These are phyloP conservation scores for Parnassius smintheus DNA, from an alignment of 2,888 invertebrate genomes.

Conservation along the genomic window DNA sequence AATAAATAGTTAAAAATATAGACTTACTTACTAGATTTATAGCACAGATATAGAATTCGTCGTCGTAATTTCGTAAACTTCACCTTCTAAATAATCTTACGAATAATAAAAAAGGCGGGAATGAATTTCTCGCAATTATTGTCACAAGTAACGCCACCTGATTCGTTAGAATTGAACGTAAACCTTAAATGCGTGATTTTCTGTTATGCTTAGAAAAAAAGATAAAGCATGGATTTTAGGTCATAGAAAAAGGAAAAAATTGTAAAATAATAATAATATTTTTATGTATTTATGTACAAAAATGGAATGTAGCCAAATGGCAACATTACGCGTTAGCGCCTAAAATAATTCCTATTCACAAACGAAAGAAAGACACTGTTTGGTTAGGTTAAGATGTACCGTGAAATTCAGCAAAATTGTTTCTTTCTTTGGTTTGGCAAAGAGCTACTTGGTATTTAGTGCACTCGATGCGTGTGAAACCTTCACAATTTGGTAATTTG, in stretches of 20 bases:
- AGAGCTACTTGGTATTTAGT: conserved; percentile 35
- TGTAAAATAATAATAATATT: conserved; percentile 19
- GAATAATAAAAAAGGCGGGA: too few relatives aligned
- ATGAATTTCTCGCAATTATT: too few relatives aligned
- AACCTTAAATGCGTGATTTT: conserved; percentile 25
- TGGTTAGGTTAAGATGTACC: not conserved
- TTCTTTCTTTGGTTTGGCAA: conserved; percentile 35
- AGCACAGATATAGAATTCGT: too few relatives aligned
- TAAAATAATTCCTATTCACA: conserved; percentile 1
- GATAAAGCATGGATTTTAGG: conserved; percentile 5
- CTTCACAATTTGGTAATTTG: conserved; percentile 34
- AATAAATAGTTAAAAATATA: too few relatives aligned
- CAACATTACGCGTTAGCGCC: conserved; percentile 26
- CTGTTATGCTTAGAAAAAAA: conserved; percentile 17
- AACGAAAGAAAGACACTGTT: conserved; percentile 2
- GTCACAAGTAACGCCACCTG: too few relatives aligned
- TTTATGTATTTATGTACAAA: conserved; percentile 28
- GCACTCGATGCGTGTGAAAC: conserved; percentile 34
- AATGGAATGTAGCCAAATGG: conserved; percentile 30
- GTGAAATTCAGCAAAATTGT: conserved; percentile 36
- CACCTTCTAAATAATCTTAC: too few relatives aligned
- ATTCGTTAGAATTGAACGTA: too few relatives aligned
- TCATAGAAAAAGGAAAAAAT: conserved; percentile 24
- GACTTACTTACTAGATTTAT: too few relatives aligned
- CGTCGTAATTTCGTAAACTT: too few relatives aligned